phyloP scores from a whole-genome alignment of 2,888 invertebrate genomes.

The Scaptomyza tumidula region DNA sequence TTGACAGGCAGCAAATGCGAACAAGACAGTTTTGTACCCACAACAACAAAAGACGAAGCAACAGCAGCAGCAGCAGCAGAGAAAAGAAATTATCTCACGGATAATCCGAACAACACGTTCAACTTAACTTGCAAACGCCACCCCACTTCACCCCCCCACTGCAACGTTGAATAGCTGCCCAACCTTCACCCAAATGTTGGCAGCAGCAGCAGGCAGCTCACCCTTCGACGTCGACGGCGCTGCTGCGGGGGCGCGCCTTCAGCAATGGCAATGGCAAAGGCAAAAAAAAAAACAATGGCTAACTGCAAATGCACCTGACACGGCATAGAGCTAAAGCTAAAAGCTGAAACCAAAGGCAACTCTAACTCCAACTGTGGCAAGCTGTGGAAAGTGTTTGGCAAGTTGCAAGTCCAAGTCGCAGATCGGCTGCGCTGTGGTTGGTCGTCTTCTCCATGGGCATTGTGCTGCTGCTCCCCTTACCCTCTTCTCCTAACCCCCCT shows the following conservation, averaged over 20 bases:
- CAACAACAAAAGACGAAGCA: constrained; percentile 36
- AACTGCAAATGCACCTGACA: constrained; percentile 64
- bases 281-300: constrained; percentile 69
- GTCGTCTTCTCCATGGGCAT: constrained; percentile 40
- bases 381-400: constrained; percentile 45
- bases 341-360: not conserved
- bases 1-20: constrained; percentile 77
- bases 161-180: constrained; percentile 1
- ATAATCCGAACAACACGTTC: constrained; percentile 77
- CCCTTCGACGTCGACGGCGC: constrained; percentile 36
- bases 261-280: not conserved
- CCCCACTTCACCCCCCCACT: not conserved
- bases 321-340: constrained; percentile 14
- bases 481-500: not conserved
- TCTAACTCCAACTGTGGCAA: constrained; percentile 33
- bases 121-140: constrained; percentile 33
- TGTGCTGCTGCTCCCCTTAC: constrained; percentile 8
- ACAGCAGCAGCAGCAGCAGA: constrained; percentile 22
- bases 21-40: constrained; percentile 71
- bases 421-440: constrained; percentile 61
- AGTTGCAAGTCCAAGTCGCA: constrained; percentile 42
- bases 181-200: constrained; percentile 59
- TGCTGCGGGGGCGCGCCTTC: constrained; percentile 67
- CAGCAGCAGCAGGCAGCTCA: constrained; percentile 28
- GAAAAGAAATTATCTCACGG: constrained; percentile 76